Percentiles rank a stretch among this genome's conserved stretches.
phyloP scores from a whole-genome alignment of 2,113 vertebrate genomes.

The Muntiacus muntjak region DNA sequence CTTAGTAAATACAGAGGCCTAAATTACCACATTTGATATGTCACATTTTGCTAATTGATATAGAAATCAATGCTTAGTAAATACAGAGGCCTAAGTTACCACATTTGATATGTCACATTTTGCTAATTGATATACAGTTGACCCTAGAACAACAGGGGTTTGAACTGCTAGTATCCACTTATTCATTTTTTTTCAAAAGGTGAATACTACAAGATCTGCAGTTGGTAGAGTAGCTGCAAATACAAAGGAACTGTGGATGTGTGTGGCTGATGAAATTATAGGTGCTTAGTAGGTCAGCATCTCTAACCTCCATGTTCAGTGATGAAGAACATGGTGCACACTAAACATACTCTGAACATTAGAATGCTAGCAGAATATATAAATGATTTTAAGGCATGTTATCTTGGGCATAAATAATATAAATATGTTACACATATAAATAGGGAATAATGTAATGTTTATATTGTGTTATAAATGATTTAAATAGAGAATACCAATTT shows the following conservation, averaged over 20 bases:
- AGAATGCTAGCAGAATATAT: not conserved
- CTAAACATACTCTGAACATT: not conserved
- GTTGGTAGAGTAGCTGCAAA: not conserved
- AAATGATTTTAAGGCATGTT: not conserved
- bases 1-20: not conserved
- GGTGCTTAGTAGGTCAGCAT: not conserved
- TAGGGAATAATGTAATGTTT: not conserved
- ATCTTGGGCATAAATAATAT: conserved; percentile 1
- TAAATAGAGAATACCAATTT: not conserved
- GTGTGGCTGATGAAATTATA: not conserved
- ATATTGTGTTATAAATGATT: not conserved
- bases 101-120: not conserved
- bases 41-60: not conserved
- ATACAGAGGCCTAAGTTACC: not conserved
- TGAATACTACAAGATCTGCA: not conserved
- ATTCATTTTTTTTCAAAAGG: not conserved
- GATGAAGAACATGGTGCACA: accelerated
- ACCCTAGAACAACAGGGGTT: not conserved
- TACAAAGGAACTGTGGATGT: not conserved
- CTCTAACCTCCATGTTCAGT: not conserved
- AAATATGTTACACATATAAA: not conserved
- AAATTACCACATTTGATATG: not conserved
- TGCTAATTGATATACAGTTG: not conserved
- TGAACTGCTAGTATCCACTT: not conserved
- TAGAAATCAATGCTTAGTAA: not conserved